These are phyloP conservation scores for Bombyx huttoni DNA, from an alignment of 2,888 invertebrate genomes.

Conservation along the genomic window DNA sequence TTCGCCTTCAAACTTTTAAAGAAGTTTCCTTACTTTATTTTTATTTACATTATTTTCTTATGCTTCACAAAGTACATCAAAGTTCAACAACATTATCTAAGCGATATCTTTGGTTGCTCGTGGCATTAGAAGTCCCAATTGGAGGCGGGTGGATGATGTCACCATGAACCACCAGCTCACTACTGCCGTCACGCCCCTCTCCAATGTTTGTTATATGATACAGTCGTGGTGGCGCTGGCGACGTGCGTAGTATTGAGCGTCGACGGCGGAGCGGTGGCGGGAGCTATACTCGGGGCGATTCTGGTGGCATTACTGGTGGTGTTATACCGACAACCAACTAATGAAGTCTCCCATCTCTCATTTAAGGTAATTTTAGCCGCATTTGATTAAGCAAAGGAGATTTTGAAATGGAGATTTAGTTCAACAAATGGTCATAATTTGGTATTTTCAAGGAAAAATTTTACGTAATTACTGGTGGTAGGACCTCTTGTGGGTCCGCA, in stretches of 20 bases:
- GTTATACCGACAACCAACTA: conserved; percentile 80
- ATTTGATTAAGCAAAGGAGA: no score
- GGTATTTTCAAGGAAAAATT: no score
- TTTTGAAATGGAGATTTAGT: no score
- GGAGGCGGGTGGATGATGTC: not conserved
- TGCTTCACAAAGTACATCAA: no score
- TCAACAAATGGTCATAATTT: no score
- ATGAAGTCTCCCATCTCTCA: conserved; percentile 66
- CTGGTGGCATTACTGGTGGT: conserved; percentile 71
- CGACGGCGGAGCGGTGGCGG: conserved; percentile 26
- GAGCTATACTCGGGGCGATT: conserved; percentile 57
- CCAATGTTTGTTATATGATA: conserved; percentile 9
- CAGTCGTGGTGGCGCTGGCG: conserved; percentile 70
- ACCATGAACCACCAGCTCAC: not conserved
- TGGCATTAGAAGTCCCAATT: no score
- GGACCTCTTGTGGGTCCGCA: no score
- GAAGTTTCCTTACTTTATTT: no score
- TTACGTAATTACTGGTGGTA: no score
- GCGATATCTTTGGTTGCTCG: no score
- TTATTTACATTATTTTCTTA: no score
- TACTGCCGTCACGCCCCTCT: not conserved
- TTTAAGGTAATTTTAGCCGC: conserved; percentile 74
- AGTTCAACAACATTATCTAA: no score
- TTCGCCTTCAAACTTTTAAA: conserved; percentile 1
- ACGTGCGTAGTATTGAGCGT: conserved; percentile 58